Conservation (phyloP, 1,140 invertebrate genomes). For the Zaprionus gabonicus region DNA sequence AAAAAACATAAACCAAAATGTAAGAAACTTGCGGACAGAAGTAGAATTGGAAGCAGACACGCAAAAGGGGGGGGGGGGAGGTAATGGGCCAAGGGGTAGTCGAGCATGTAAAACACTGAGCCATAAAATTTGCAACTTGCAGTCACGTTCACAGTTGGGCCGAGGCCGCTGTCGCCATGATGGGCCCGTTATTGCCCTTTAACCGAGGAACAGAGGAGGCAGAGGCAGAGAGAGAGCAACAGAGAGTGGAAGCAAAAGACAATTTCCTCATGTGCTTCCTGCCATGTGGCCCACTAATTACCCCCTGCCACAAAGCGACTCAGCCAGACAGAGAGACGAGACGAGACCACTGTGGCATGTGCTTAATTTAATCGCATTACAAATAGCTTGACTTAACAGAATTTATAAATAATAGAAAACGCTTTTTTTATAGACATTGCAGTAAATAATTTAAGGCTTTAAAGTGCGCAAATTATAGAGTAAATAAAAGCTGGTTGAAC, state of each 20-base stretch:
- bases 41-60: not conserved
- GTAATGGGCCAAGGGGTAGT: not conserved
- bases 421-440: not conserved
- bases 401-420: not conserved
- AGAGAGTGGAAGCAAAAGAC: not conserved
- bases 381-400: not conserved
- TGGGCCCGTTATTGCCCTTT: slow-evolving; percentile 32
- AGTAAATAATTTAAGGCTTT: not conserved
- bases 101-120: slow-evolving; percentile 17
- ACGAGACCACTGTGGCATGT: not conserved
- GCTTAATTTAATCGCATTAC: slow-evolving; percentile 4
- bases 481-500: not conserved
- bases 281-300: slow-evolving; percentile 35
- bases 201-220: not conserved
- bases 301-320: not conserved
- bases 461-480: not conserved
- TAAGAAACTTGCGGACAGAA: slow-evolving; percentile 12
- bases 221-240: not conserved
- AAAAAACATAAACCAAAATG: slow-evolving; percentile 13
- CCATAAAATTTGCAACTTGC: slow-evolving; percentile 27
- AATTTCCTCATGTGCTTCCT: slow-evolving; percentile 8
- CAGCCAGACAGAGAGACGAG: not conserved
- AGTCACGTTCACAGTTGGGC: slow-evolving; percentile 13
- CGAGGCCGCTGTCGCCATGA: slow-evolving; percentile 1
- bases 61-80: no score